Base-by-base conservation (phyloP, 2,113 vertebrate genomes). In the Chamaetylas fuelleborni region DNA sequence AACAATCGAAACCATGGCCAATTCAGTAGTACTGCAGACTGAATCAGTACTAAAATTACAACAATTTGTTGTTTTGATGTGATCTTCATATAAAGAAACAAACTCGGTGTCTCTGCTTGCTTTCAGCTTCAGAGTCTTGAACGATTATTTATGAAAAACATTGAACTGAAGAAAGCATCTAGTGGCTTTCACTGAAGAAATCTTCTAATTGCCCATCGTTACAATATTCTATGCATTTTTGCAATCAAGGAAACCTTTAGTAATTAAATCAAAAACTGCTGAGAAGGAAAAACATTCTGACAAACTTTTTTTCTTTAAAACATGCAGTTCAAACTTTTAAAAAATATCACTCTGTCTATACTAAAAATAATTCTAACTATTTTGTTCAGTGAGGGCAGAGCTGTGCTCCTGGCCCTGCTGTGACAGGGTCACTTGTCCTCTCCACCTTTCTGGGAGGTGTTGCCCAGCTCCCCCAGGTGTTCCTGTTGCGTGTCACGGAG, bases 401-500 rank as follows among this genome's bases (percentile, higher is more conserved):
- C 60, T 3, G 1, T 47, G 43, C 6, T 72, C 12, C 40, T 69
- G 38, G 50, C 20, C 12, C 4, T 33, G 19, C 31, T 58, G 53
- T 48, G 40, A 11, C 26, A 42, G 26, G 33, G 26, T 90, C 16
- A 1, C 31, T 87, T 67, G 14, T 72, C 54, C 29, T 76, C 4
- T 45, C 43, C 2, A 0, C 17, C 15, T 18, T 8, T 4, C 53
- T 4, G 1, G 45, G 45, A 66, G 31, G 12, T 28, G 14, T 57
- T 64, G 14, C 43, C 23, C 10, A 14, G 33, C 54, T 43, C 38
- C 54, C 51, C 11, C 36, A 48, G 31, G 20, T 12, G 19, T 20
- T 1, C 6, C 19, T 22, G 29, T 34, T 88, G 58, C 0, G 0
- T 53, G 69, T 43, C 3, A 2, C 1, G 9, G 54, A 8, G 28